Evolutionary conservation across 1,140 invertebrate genomes (phyloP), one percentile per base, ranked within the genome.

Genomic region (Chironomus striatipennis): DNA sequence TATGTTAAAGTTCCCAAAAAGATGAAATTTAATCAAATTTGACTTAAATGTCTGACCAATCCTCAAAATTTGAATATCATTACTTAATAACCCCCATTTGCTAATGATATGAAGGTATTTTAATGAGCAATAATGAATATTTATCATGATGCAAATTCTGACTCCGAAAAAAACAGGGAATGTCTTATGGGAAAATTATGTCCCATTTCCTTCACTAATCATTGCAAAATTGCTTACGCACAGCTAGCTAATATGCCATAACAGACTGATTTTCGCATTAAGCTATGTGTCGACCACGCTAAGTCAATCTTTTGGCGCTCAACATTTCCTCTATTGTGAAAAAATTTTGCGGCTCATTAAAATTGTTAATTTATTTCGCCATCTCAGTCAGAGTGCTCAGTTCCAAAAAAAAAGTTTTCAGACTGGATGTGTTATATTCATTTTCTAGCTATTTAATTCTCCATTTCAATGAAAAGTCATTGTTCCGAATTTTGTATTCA

Each of bases 271-370:
- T 57, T 57, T 57, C 47, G 47, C 47, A 57, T 57, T 57, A 57
- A 57, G 12, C 47, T 57, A n/a, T 57, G 24, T 34, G 24, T 34
- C 24, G 24, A 34, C 24, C 24, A 34, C 24, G 24, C 47, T 57
- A 57, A 12, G n/a, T 57, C n/a, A n/a, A 57, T n/a, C 47, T 5
- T 34, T 2, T 34, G 24, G 24, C 24, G 24, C 47, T 57, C 12
- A 57, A 57, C 47, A 70, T 70, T 70, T 70, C 65, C 65, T 70
- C 17, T 1, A 70, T 70, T 70, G 65, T 70, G 65, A 70, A 70
- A 70, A 9, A 70, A 20, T 70, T 70, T 70, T 21, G 65, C 65
- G 65, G 17, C 65, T 70, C 65, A 70, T 70, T 70, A 20, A 70
- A 70, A 70, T 70, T 70, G 65, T 70, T 70, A 70, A 70, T 70